phyloP scores from a whole-genome alignment of 2,888 invertebrate genomes.

The Hanleya hanleyi region DNA sequence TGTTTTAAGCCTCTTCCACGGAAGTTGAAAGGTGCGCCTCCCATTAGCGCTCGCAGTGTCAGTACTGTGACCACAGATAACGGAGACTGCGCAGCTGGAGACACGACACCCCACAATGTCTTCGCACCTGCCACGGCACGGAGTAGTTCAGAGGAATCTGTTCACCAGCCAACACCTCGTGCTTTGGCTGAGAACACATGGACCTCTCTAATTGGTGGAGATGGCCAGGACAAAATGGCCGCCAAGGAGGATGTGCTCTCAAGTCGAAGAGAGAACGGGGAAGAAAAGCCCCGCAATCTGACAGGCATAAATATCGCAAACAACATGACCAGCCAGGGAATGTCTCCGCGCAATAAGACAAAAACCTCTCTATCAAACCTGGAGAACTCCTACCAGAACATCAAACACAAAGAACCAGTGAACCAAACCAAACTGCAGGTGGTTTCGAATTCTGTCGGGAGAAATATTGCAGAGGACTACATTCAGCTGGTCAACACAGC shows the following conservation, averaged over 20 bases:
- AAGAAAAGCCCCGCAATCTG: neutral
- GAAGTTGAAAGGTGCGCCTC: neutral
- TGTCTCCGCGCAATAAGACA: conserved; percentile 47
- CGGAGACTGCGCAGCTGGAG: neutral
- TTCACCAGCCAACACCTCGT: conserved; percentile 1
- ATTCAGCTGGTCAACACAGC: conserved; percentile 47
- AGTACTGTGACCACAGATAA: conserved; percentile 4
- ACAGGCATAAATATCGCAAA: conserved; percentile 59
- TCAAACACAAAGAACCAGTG: conserved; percentile 70
- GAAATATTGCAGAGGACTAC: conserved; percentile 62
- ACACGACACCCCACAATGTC: neutral
- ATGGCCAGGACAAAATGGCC: neutral
- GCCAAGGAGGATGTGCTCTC: neutral
- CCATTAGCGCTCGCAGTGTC: neutral
- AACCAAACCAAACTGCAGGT: conserved; percentile 56
- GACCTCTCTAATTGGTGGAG: neutral
- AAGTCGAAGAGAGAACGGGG: neutral
- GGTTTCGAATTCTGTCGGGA: conserved; percentile 33
- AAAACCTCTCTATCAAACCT: conserved; percentile 66
- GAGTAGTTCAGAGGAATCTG: conserved; percentile 49
- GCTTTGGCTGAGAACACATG: neutral
- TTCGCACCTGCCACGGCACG: conserved; percentile 23
- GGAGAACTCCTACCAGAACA: conserved; percentile 71
- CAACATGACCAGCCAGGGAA: conserved; percentile 67
- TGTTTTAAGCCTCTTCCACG: neutral